Base-by-base conservation (phyloP, 2,113 vertebrate species). In the Canis aureus region DNA sequence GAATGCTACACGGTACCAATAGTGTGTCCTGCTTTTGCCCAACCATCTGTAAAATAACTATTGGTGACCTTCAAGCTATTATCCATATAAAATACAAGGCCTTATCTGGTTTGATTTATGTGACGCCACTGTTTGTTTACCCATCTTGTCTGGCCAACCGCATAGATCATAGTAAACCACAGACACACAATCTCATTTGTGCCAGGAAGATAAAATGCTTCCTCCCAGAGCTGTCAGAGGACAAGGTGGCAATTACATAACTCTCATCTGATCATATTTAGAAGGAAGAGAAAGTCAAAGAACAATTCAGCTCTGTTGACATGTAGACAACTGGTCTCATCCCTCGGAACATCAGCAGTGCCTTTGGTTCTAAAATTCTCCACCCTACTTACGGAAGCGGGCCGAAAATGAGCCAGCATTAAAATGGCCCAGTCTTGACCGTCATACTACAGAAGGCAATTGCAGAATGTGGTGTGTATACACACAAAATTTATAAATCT, bases 131-230 rank as follows among this genome's bases (percentile, higher is more conserved):
- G 92, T 91, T 97, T 97, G 94, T 96, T 97, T 96, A 95, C 92
- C 67, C 57, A 71, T 93, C 96, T 83, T 86, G 60, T 93, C 94
- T 88, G 59, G 43, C 67, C 90, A 85, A 79, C 87, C n/a, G 43
- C 90, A 94, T 93, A 97, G 96, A 97, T 97, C 97, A 94, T 66
- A 73, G 88, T 69, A 90, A 97, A 74, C 82, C 95, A 92, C 17
- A 97, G 96, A 96, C 90, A 94, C 32, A 89, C 94, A 66, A 84
- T 97, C 96, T 90, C 71, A 88, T 92, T 97, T 95, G 96, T 91
- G 80, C 92, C 97, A 85, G 69, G 71, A 96, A 96, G 94, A 97
- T 91, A 85, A 87, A 97, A 87, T 93, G 69, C 84, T 96, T 95
- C 94, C 71, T 94, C 73, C 62, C 8, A 0, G 64, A 89, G 66